phyloP scores from a whole-genome alignment of 2,888 invertebrate species.

The Bombylius major region DNA sequence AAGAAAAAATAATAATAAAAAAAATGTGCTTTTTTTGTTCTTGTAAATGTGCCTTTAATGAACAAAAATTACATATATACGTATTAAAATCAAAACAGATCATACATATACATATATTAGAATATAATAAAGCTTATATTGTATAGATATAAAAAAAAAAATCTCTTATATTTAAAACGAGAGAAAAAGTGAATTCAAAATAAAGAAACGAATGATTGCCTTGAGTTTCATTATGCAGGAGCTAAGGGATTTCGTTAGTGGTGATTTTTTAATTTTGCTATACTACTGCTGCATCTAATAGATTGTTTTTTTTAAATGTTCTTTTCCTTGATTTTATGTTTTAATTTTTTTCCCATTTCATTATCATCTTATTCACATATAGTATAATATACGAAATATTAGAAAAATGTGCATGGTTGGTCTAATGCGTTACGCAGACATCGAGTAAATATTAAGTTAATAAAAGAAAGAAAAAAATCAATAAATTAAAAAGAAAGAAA shows the following conservation, averaged over 20 bases:
- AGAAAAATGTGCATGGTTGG: background rate
- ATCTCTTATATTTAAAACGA: too few relatives aligned
- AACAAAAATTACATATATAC: too few relatives aligned
- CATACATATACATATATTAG: background rate
- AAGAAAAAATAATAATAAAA: too few relatives aligned
- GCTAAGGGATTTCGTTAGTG: background rate
- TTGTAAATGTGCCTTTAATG: background rate
- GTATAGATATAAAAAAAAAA: too few relatives aligned
- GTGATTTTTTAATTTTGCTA: too few relatives aligned
- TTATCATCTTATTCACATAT: too few relatives aligned
- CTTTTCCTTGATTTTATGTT: too few relatives aligned
- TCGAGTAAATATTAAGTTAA: background rate
- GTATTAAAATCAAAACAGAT: background rate
- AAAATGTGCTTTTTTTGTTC: background rate
- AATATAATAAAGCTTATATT: too few relatives aligned
- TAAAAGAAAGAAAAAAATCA: constrained; percentile 7
- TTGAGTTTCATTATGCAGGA: background rate
- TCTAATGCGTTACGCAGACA: constrained; percentile 7
- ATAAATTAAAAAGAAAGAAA: constrained; percentile 6
- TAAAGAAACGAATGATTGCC: background rate
- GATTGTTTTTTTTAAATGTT: too few relatives aligned
- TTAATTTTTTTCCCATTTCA: too few relatives aligned
- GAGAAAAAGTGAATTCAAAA: background rate
- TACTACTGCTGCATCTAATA: too few relatives aligned
- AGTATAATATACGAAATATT: too few relatives aligned